Conservation (phyloP, 2,113 vertebrate species). For the Jaculus jaculus region DNA sequence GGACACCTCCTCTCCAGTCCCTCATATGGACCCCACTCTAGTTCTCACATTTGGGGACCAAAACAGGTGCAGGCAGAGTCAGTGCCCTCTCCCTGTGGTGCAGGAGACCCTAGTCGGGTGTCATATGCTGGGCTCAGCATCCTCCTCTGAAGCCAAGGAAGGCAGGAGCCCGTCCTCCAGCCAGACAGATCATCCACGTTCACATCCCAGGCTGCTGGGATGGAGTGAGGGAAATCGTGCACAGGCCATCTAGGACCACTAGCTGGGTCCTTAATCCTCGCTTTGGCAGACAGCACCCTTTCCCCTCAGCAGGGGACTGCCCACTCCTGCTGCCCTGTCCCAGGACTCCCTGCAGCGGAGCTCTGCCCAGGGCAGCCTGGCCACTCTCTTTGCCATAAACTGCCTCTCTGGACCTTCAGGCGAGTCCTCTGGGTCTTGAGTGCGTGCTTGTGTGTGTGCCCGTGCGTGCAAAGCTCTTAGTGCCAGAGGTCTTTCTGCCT, state of each 20-base stretch:
- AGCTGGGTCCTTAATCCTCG: background rate
- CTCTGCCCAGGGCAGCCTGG: background rate
- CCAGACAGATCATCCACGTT: background rate
- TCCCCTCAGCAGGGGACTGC: too few species aligned
- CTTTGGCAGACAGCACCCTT: too few species aligned
- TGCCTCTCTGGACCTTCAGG: conserved; percentile 20
- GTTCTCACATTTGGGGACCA: too few species aligned
- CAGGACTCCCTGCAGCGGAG: background rate
- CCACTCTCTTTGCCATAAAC: conserved; percentile 49
- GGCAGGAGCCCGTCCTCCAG: background rate
- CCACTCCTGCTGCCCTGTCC: background rate
- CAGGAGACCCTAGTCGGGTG: background rate
- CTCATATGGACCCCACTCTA: background rate
- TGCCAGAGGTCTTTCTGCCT: background rate
- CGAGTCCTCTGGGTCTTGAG: conserved; percentile 45
- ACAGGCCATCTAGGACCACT: background rate
- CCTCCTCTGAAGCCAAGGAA: background rate
- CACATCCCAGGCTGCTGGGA: background rate
- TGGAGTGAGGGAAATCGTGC: background rate
- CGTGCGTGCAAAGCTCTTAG: background rate
- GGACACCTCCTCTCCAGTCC: background rate
- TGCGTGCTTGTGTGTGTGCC: background rate
- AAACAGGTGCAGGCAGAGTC: background rate
- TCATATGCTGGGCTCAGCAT: background rate
- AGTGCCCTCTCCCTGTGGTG: background rate